phyloP scores from a whole-genome alignment of 2,113 vertebrate species.

The Pardalotus punctatus region DNA sequence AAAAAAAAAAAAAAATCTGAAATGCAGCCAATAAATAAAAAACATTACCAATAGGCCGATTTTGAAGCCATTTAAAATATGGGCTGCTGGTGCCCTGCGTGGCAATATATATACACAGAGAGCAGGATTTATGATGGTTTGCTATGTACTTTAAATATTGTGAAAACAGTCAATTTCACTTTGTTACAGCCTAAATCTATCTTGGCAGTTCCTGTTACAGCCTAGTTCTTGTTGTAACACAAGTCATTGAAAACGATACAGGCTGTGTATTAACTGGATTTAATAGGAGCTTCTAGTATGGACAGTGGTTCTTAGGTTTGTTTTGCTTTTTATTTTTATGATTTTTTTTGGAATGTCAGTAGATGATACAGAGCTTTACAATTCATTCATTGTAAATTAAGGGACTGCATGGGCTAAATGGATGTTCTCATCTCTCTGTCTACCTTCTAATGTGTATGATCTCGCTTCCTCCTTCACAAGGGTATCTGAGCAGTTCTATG shows the following conservation, averaged over 20 bases:
- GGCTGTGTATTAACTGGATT: background rate
- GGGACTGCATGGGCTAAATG: background rate
- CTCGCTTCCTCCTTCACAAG: background rate
- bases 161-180: constrained; percentile 34
- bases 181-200: constrained; percentile 25
- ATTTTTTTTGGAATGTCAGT: background rate
- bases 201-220: background rate
- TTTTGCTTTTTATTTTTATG: background rate
- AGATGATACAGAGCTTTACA: background rate
- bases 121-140: constrained; percentile 1
- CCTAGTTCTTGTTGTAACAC: background rate
- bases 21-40: background rate
- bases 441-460: background rate
- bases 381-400: background rate
- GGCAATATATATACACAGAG: background rate
- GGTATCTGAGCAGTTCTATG: background rate
- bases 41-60: background rate
- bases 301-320: background rate
- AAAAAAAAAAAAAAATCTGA: background rate
- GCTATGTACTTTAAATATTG: constrained; percentile 1
- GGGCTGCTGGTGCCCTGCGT: background rate
- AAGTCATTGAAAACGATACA: background rate
- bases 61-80: constrained; percentile 27
- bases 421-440: background rate
- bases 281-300: background rate